Percentiles rank a stretch among this genome's conserved stretches.
These are phyloP conservation scores for Morpho helenor DNA, from an alignment of 2,888 invertebrate genomes.

Conservation along the genomic window DNA sequence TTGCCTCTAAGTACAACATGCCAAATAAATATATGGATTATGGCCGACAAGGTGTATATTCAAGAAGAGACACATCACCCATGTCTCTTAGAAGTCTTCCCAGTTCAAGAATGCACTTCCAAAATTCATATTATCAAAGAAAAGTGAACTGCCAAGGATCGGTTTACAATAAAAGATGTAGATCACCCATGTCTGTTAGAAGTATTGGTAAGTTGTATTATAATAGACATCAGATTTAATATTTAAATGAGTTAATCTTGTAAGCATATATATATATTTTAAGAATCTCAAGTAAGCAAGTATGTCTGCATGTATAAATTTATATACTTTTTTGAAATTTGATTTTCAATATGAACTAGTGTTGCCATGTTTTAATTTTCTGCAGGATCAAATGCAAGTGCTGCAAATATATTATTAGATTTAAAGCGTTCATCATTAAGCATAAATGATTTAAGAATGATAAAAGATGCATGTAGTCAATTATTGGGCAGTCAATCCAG, in stretches of 20 bases:
- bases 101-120: constrained; percentile 37
- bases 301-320: too few species aligned
- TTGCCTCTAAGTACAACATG: constrained; percentile 44
- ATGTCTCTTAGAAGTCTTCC: constrained; percentile 46
- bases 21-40: constrained; percentile 40
- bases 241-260: too few species aligned
- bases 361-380: too few species aligned
- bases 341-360: too few species aligned
- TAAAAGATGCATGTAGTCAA: constrained; percentile 47
- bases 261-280: too few species aligned
- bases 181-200: constrained; percentile 54
- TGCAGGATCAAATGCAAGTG: constrained; percentile 52
- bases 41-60: constrained; percentile 43
- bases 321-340: too few species aligned
- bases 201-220: constrained; percentile 46
- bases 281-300: too few species aligned
- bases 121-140: constrained; percentile 34
- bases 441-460: constrained; percentile 45
- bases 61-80: constrained; percentile 48
- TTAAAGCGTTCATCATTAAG: constrained; percentile 48
- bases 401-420: constrained; percentile 48
- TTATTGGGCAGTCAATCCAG: constrained; percentile 38
- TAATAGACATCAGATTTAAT: not conserved
- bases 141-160: constrained; percentile 44
- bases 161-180: constrained; percentile 46